Conservation (phyloP, 2,888 invertebrate genomes). For the Tenodera sinensis region DNA sequence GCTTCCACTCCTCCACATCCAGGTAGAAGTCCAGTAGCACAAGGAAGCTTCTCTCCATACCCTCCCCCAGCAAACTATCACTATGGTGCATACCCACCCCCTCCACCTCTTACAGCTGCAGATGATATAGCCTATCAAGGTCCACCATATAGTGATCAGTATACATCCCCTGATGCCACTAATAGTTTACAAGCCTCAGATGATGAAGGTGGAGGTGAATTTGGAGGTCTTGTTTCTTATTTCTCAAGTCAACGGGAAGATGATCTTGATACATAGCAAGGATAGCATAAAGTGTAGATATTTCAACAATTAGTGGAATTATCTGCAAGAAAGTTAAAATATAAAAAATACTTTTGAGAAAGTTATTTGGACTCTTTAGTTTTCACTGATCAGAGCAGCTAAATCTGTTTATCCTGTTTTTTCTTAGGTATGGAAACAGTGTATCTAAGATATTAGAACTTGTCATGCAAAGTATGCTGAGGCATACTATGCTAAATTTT, state of each 20-base stretch:
- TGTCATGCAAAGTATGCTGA: background rate
- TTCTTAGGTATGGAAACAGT: too few species aligned
- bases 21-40: constrained; percentile 30
- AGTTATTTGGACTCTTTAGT: background rate
- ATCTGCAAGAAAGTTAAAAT: background rate
- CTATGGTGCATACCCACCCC: constrained; percentile 48
- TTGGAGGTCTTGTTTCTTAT: constrained; percentile 87
- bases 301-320: background rate
- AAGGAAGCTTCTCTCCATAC: constrained; percentile 46
- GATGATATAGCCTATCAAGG: constrained; percentile 47
- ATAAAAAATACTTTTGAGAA: background rate
- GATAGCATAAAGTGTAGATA: background rate
- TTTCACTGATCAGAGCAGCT: background rate
- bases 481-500: background rate
- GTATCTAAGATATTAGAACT: too few species aligned
- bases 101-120: constrained; percentile 42
- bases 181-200: constrained; percentile 29
- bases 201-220: constrained; percentile 64
- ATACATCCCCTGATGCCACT: constrained; percentile 30
- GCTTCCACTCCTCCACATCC: constrained; percentile 19
- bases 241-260: constrained; percentile 88
- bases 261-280: constrained; percentile 70
- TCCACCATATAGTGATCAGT: constrained; percentile 40
- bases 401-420: background rate
- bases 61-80: constrained; percentile 49